Evolutionary conservation across 2,797 vertebrate genomes (phyloP).

Genomic region (Tokudaia muenninki): DNA sequence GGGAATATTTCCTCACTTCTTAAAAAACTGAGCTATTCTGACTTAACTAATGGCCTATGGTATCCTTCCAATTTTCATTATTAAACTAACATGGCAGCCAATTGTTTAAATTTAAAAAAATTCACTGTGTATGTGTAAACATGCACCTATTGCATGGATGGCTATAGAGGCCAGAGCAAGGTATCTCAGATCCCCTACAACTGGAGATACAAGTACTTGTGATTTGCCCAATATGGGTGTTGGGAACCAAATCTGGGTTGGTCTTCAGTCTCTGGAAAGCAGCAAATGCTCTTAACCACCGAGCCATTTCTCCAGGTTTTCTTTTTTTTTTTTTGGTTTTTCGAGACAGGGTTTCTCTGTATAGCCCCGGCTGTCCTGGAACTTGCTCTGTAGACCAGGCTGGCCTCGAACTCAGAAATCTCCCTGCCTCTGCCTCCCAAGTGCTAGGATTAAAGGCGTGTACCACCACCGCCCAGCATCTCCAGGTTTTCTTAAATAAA

Average conservation of each 20-base stretch:
- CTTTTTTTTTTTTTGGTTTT: no score
- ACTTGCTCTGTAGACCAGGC: no score
- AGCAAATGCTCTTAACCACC: neutral
- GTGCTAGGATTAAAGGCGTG: no score
- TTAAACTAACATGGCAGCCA: conserved; percentile 39
- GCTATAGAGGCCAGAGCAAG: neutral
- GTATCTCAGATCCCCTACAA: neutral
- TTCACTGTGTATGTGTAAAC: neutral
- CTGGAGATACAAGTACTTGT: neutral
- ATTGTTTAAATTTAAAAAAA: neutral
- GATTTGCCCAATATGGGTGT: neutral
- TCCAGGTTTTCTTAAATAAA: conserved; percentile 27
- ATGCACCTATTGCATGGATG: neutral
- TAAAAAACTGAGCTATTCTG: conserved; percentile 49
- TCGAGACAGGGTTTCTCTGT: no score
- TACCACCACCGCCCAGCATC: no score
- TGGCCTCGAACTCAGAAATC: no score
- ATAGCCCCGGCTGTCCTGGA: no score
- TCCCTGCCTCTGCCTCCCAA: no score
- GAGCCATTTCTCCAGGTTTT: neutral
- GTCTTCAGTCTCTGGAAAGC: neutral
- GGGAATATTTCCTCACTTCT: conserved; percentile 61
- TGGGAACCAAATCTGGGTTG: neutral
- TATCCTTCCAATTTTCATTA: conserved; percentile 34
- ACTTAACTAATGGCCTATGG: conserved; percentile 24